Evolutionary conservation across 2,113 vertebrate genomes (phyloP), one percentile per base, ranked within the genome.

Genomic region (Xiphophorus hellerii): DNA sequence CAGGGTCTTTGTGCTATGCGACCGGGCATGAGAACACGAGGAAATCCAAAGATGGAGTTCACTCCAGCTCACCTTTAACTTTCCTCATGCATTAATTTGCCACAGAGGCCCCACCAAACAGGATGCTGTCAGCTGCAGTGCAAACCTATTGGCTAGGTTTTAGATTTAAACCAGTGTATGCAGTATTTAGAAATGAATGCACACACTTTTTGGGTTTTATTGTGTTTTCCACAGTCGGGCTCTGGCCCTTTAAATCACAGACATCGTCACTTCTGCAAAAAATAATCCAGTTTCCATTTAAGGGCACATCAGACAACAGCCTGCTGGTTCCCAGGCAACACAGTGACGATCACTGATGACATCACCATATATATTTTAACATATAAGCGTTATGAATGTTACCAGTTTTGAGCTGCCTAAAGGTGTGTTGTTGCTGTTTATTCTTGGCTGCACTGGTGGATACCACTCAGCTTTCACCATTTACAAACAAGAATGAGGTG

Each of bases 11-110:
- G 42, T 86, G 71, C 83, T 61, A 77, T 85, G 78, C 66, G 72
- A 69, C 39, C 20, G 69, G 87, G 29, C 89, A 81, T 91, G 90
- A 90, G 91, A 93, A 87, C 75, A 81, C 8, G 69, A 78, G 70
- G 71, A 62, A 84, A 78, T 80, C 73, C 77, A 65, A 66, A 29
- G 51, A 75, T 31, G 28, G 61, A 84, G 83, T 73, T 84, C 88
- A 39, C 39, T 33, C 13, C 0, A 22, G 28, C 30, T 85, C 67
- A 87, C 83, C 89, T 89, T 83, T 88, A 82, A 85, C 90, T 76
- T 51, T 44, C 42, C 48, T 62, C 20, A 75, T 35, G 37, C 79
- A 85, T 88, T 71, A 12, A 82, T 90, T 79, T 48, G 22, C 4
- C 35, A 80, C 42, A 63, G 2, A 0, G 42, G 12, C 29, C 17